Evolutionary conservation across 1,140 invertebrate genomes (phyloP).

Genomic region (Dendrolimus punctatus): DNA sequence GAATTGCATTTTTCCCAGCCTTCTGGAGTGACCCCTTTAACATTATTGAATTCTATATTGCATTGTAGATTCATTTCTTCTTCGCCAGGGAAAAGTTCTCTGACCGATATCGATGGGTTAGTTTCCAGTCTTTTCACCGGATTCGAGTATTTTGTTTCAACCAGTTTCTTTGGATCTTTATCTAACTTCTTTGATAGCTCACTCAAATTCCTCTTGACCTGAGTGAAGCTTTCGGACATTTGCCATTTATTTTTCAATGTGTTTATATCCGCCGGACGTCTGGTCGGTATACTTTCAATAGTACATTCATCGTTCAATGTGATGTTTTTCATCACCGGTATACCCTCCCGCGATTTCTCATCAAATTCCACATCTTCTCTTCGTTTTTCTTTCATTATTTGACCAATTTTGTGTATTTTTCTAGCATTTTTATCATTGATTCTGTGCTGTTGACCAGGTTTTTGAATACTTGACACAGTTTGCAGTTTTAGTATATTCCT

Average conservation of each 20-base stretch:
- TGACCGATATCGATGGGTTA: constrained; percentile 85
- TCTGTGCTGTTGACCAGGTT: constrained; percentile 48
- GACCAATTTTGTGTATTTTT: constrained; percentile 63
- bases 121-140: constrained; percentile 75
- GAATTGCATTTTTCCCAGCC: constrained; percentile 87
- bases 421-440: constrained; percentile 63
- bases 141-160: constrained; percentile 57
- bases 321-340: constrained; percentile 52
- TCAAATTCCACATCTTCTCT: constrained; percentile 40
- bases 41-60: constrained; percentile 79
- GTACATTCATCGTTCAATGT: constrained; percentile 64
- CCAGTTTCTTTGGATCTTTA: constrained; percentile 47
- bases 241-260: constrained; percentile 68
- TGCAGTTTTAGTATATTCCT: constrained; percentile 57
- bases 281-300: constrained; percentile 63
- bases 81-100: constrained; percentile 84
- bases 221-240: constrained; percentile 64
- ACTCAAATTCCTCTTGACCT: constrained; percentile 66
- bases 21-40: constrained; percentile 79
- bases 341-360: constrained; percentile 36
- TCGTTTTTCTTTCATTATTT: constrained; percentile 53
- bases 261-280: constrained; percentile 55
- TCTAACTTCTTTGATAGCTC: constrained; percentile 63
- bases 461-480: constrained; percentile 47
- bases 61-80: constrained; percentile 85